A percentile compares a stretch with the other conserved stretches of the same genome.
These are phyloP conservation scores for Felis catus DNA, from an alignment of 2,113 vertebrate species.

Conservation along the genomic window DNA sequence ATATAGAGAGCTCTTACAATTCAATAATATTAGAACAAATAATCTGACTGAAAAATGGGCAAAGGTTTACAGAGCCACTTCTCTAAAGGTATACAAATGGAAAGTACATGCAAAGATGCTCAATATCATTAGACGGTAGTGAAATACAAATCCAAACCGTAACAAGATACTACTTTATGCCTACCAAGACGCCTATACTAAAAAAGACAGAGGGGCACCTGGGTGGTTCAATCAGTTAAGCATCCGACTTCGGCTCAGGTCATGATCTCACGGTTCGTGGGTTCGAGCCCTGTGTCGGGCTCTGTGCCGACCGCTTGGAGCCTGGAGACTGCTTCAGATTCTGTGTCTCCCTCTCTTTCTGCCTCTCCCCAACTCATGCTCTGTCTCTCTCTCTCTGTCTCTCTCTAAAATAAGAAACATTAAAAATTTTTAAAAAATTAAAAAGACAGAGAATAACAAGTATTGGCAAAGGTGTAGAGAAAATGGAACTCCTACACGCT, in stretches of 20 bases:
- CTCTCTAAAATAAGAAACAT: no score
- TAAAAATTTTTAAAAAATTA: background rate
- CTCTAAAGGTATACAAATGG: background rate
- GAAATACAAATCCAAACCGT: background rate
- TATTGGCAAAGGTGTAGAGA: background rate
- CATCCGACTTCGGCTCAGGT: no score
- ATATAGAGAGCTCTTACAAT: background rate
- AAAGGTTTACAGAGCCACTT: background rate
- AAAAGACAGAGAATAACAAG: background rate
- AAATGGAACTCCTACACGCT: background rate
- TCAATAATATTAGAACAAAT: background rate
- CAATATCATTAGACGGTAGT: background rate
- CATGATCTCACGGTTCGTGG: no score
- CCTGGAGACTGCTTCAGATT: no score
- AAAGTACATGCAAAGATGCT: background rate
- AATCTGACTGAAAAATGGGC: constrained; percentile 2
- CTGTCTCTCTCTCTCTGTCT: no score
- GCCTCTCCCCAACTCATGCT: no score
- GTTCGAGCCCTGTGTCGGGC: no score
- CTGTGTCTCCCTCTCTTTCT: no score
- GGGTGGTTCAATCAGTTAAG: no score
- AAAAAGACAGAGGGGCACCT: background rate
- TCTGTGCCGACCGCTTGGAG: no score
- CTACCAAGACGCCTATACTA: background rate
- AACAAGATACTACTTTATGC: background rate